A percentile compares a stretch with the other conserved stretches of the same genome.
Evolutionary conservation across 2,113 vertebrate species (phyloP).

Genomic region (Orycteropus afer): DNA sequence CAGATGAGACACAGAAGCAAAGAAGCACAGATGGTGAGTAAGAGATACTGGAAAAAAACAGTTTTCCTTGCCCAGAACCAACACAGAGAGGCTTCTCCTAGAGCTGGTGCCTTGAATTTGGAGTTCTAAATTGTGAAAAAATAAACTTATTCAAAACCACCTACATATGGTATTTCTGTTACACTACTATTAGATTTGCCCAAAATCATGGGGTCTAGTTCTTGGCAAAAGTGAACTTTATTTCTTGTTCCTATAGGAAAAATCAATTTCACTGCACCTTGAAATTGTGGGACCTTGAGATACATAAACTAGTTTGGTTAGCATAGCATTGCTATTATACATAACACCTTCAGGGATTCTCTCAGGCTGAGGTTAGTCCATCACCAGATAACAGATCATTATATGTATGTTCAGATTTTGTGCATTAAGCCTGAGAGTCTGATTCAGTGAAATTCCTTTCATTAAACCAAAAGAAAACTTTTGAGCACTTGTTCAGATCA

Average conservation of each 20-base stretch:
- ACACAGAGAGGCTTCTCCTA: not conserved
- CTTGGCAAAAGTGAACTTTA: not conserved
- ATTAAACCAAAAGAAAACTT: not conserved
- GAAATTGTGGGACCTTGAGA: not conserved
- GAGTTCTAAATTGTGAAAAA: not conserved
- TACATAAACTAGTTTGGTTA: not conserved
- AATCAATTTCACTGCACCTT: not conserved
- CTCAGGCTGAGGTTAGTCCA: not conserved
- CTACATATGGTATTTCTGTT: not conserved
- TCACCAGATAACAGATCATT: not conserved
- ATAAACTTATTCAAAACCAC: not conserved
- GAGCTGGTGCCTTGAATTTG: not conserved
- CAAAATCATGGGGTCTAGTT: not conserved
- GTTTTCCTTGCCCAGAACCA: not conserved
- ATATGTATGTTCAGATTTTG: not conserved
- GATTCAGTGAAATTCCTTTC: not conserved
- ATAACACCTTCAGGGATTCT: not conserved
- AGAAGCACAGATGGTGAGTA: not conserved
- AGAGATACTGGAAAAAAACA: not conserved
- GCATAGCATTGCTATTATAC: not conserved
- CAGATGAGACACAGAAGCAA: not conserved
- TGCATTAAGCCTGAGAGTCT: not conserved
- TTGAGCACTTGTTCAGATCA: not conserved
- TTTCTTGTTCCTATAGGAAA: not conserved
- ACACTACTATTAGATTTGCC: not conserved